Conservation (phyloP, 2,797 vertebrate species). For the Pampus argenteus region DNA sequence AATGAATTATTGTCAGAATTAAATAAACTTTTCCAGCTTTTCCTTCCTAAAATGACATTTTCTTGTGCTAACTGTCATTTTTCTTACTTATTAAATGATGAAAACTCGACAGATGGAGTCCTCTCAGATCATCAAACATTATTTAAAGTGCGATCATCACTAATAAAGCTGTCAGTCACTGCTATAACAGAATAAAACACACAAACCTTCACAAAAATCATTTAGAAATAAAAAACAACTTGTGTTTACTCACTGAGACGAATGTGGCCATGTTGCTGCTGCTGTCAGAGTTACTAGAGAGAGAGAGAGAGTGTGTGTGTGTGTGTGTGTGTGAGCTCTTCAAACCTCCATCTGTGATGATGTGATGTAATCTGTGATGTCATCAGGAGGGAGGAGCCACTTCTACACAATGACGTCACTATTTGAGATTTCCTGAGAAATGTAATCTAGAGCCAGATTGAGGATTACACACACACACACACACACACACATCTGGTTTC, state of each 20-base stretch:
- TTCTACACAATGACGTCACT: conserved; percentile 31
- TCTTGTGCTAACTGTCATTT: no score
- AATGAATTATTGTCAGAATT: no score
- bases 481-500: no score
- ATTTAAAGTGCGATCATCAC: neutral
- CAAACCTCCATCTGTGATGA: neutral
- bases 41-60: no score
- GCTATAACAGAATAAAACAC: neutral
- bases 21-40: no score
- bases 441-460: conserved; percentile 34
- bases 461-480: conserved; percentile 18
- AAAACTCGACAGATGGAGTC: neutral
- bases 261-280: conserved; percentile 58
- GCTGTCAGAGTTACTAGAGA: fast-evolving
- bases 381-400: conserved; percentile 34
- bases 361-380: conserved; percentile 19
- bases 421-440: conserved; percentile 11
- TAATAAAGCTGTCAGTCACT: neutral
- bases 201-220: no score
- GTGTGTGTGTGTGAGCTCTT: neutral
- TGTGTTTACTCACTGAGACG: conserved; percentile 56
- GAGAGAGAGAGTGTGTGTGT: neutral
- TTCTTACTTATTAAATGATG: neutral
- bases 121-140: no score
- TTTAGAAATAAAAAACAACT: neutral